phyloP scores from a whole-genome alignment of 1,140 invertebrate genomes.

The Macrobrachium rosenbergii region DNA sequence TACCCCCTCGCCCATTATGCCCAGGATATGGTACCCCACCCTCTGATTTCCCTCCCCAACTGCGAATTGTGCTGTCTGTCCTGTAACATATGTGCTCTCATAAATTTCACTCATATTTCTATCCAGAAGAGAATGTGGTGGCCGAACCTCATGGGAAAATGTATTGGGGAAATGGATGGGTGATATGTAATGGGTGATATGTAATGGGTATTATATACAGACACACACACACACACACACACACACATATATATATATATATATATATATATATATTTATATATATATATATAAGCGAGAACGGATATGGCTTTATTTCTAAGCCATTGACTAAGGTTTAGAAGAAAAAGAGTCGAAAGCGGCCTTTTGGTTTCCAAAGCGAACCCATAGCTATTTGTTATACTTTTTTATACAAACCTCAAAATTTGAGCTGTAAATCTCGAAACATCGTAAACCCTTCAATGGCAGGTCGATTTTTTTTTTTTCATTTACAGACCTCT shows the following conservation, averaged over 20 bases:
- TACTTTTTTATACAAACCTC: neutral
- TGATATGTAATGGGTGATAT: neutral
- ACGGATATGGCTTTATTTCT: no score
- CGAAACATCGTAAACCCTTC: conserved; percentile 10
- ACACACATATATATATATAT: no score
- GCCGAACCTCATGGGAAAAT: conserved; percentile 31
- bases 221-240: no score
- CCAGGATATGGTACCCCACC: conserved; percentile 29
- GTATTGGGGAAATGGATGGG: neutral
- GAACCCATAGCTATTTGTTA: neutral
- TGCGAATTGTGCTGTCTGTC: neutral
- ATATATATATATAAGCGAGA: no score
- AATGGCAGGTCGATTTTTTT: neutral
- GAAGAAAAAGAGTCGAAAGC: no score
- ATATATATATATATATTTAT: no score
- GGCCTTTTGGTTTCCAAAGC: neutral
- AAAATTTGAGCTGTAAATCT: neutral
- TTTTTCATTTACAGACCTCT: no score
- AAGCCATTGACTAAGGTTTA: no score
- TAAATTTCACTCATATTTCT: conserved; percentile 54
- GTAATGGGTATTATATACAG: neutral
- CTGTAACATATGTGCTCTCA: conserved; percentile 52
- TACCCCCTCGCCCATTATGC: conserved; percentile 18
- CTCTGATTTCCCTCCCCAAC: neutral
- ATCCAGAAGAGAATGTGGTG: conserved; percentile 31